A percentile compares a stretch with the other conserved stretches of the same genome.
Evolutionary conservation across 1,140 invertebrate species (phyloP).

Genomic region (Ericerus pela): DNA sequence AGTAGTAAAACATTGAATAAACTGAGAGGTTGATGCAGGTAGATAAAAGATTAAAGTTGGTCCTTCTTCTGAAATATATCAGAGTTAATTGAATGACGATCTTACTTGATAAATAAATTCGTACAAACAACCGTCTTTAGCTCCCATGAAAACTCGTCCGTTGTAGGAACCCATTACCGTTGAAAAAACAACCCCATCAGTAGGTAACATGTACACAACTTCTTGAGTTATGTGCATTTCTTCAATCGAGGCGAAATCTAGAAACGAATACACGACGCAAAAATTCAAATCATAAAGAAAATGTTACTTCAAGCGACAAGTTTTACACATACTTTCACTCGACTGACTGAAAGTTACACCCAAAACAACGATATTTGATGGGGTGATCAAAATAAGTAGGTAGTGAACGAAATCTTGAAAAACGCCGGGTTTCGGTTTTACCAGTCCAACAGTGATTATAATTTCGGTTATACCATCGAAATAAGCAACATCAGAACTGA

Average conservation of each 20-base stretch:
- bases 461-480: constrained; percentile 84
- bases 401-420: constrained; percentile 87
- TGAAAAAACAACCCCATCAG: constrained; percentile 77
- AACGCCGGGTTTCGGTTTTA: constrained; percentile 69
- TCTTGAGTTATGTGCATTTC: constrained; percentile 89
- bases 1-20: too few species aligned
- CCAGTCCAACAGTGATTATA: constrained; percentile 71
- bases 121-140: constrained; percentile 84
- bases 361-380: constrained; percentile 81
- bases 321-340: constrained; percentile 32
- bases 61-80: too few species aligned
- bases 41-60: too few species aligned
- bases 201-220: constrained; percentile 79
- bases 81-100: background rate
- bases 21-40: too few species aligned
- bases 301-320: background rate
- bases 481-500: constrained; percentile 73
- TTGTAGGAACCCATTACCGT: constrained; percentile 62
- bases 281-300: background rate
- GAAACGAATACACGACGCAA: background rate
- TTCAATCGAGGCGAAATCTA: constrained; percentile 29
- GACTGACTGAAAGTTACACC: constrained; percentile 50
- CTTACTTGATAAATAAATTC: constrained; percentile 86
- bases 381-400: constrained; percentile 76
- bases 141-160: constrained; percentile 89